A percentile compares a stretch with the other conserved stretches of the same genome.
Conservation (phyloP, 2,113 vertebrate species). For the Prietella phreatophila region DNA sequence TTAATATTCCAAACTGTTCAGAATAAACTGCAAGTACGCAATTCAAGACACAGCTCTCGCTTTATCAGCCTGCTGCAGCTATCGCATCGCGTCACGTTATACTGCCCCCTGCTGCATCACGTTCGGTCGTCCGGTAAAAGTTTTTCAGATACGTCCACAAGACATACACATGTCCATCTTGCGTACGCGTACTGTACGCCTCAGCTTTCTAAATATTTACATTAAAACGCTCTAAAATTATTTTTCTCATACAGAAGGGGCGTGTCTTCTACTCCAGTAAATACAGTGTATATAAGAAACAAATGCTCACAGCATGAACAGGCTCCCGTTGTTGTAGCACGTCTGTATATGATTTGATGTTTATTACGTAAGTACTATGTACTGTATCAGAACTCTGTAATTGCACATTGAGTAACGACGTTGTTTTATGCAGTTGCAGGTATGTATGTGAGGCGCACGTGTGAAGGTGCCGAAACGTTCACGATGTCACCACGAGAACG, state of each 20-base stretch:
- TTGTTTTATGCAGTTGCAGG: neutral
- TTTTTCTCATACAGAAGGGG: too few species aligned
- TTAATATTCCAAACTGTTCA: neutral
- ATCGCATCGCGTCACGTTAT: neutral
- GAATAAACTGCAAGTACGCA: neutral
- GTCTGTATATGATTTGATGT: neutral
- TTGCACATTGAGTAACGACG: constrained; percentile 11
- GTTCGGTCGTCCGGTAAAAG: neutral
- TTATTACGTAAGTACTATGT: constrained; percentile 53
- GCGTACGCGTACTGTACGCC: too few species aligned
- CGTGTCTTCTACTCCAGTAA: constrained; percentile 15
- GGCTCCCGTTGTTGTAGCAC: neutral
- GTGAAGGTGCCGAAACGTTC: too few species aligned
- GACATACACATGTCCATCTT: too few species aligned
- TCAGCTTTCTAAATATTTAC: too few species aligned
- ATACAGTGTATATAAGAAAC: too few species aligned
- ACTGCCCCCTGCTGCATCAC: neutral
- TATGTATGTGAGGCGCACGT: neutral
- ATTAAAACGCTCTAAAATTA: neutral
- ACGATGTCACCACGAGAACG: neutral
- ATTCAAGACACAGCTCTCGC: neutral
- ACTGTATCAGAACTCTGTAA: constrained; percentile 42
- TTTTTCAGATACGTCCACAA: too few species aligned
- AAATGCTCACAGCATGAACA: neutral
- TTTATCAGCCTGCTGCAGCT: neutral